Evolutionary conservation across 2,888 invertebrate species (phyloP).

Genomic region (Terebella lapidaria): DNA sequence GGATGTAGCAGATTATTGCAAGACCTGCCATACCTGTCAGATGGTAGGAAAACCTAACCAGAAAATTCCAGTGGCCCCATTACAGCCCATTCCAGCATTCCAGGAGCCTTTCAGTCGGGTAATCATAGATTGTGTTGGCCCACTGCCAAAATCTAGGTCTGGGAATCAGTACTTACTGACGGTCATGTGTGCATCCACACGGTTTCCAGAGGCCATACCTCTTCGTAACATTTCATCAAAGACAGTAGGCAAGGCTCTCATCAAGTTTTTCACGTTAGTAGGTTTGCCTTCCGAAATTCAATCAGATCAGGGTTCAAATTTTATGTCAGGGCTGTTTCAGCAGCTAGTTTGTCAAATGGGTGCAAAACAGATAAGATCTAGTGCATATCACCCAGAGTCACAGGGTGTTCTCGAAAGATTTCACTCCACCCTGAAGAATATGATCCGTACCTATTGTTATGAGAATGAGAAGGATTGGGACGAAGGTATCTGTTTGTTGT

Average conservation of each 20-base stretch:
- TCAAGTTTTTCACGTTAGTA: background rate
- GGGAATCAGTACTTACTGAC: conserved; percentile 4
- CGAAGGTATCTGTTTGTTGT: conserved; percentile 2
- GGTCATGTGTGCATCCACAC: conserved; percentile 5
- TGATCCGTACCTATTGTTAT: conserved; percentile 12
- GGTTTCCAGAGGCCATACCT: conserved; percentile 12
- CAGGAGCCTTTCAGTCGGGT: background rate
- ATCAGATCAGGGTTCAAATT: conserved; percentile 13
- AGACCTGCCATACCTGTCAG: conserved; percentile 2
- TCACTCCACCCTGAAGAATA: conserved; percentile 11
- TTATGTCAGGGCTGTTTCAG: conserved; percentile 12
- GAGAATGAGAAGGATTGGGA: conserved; percentile 17
- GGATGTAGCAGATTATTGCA: background rate
- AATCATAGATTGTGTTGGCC: conserved; percentile 6
- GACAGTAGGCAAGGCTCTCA: background rate
- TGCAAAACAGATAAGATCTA: conserved; percentile 8
- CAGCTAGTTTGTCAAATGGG: conserved; percentile 4
- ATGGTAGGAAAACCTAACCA: conserved; percentile 3
- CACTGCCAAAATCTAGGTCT: background rate
- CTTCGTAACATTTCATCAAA: conserved; percentile 5
- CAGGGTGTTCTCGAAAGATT: conserved; percentile 8
- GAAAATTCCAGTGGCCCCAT: background rate
- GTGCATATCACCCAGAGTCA: conserved; percentile 10
- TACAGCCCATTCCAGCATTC: conserved; percentile 1
- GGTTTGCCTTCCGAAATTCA: conserved; percentile 6